A percentile compares a stretch with the other conserved stretches of the same genome.
phyloP scores from a whole-genome alignment of 2,797 vertebrate genomes.

The Prunella strophiata region DNA sequence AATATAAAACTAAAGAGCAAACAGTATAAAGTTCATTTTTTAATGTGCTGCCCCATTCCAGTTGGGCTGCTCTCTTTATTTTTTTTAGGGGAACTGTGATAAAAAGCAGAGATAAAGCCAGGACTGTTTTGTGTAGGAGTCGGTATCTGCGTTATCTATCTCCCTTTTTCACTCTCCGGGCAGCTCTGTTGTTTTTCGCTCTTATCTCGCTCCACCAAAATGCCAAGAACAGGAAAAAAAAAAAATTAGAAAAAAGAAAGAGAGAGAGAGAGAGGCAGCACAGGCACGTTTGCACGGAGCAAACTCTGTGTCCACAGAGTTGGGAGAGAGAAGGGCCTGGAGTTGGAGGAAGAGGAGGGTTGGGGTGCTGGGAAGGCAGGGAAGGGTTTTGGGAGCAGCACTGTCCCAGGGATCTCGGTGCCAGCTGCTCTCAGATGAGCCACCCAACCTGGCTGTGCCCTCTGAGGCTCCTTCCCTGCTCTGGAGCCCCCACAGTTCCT shows the following conservation, averaged over 20 bases:
- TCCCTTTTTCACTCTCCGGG: constrained; percentile 91
- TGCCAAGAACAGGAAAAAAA: constrained; percentile 93
- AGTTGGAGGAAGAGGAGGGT: background rate
- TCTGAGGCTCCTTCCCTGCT: background rate
- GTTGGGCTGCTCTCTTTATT: constrained; percentile 73
- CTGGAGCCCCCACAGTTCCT: rapidly evolving
- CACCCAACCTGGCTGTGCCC: background rate
- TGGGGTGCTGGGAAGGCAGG: background rate
- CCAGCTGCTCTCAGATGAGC: background rate
- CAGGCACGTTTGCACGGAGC: constrained; percentile 46
- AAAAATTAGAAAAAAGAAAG: constrained; percentile 69
- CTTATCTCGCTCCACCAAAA: constrained; percentile 97
- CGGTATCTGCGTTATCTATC: constrained; percentile 94
- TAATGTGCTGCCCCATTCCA: constrained; percentile 78
- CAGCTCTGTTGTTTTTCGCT: constrained; percentile 91
- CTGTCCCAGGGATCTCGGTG: background rate
- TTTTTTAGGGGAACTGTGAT: constrained; percentile 81
- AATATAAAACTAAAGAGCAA: constrained; percentile 80
- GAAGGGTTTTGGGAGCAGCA: rapidly evolving
- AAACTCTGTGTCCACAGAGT: constrained; percentile 55
- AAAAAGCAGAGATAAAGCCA: constrained; percentile 91
- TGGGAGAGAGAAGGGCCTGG: constrained; percentile 70
- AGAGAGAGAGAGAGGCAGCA: constrained; percentile 75
- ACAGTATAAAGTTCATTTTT: constrained; percentile 79
- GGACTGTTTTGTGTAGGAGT: constrained; percentile 91